These are phyloP conservation scores for Pygoscelis antarcticus DNA, from an alignment of 2,113 vertebrate species.

Conservation along the genomic window DNA sequence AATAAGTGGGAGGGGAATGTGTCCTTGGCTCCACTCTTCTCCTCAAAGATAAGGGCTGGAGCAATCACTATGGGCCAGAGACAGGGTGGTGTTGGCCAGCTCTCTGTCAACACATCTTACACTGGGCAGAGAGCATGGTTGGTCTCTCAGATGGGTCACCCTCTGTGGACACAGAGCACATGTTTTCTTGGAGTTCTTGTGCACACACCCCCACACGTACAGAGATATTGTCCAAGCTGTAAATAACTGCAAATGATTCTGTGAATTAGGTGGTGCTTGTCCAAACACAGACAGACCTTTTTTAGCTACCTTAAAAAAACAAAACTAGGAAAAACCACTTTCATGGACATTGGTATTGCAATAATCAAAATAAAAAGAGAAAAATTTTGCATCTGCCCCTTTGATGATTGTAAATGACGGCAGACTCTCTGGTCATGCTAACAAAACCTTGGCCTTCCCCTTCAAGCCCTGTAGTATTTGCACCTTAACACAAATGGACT, in stretches of 20 bases:
- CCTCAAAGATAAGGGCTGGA: neutral
- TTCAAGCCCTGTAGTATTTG: neutral
- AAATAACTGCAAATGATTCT: neutral
- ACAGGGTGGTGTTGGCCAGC: neutral
- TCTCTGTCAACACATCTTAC: neutral
- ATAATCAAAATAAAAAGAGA: neutral
- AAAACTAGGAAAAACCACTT: neutral
- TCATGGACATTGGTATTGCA: neutral
- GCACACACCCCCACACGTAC: accelerated
- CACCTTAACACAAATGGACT: neutral
- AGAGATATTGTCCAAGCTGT: neutral
- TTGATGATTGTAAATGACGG: neutral
- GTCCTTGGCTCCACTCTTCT: neutral
- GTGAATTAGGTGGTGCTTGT: neutral
- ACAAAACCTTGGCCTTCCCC: neutral
- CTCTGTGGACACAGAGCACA: neutral
- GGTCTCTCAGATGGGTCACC: neutral
- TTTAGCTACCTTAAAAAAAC: neutral
- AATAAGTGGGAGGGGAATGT: neutral
- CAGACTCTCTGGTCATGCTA: neutral
- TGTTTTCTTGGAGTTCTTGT: neutral
- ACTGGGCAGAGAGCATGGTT: accelerated
- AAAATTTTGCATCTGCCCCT: neutral
- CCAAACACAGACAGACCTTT: neutral
- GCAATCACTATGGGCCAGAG: neutral